A percentile compares a stretch with the other conserved stretches of the same genome.
Conservation (phyloP, 2,797 vertebrate species). For the Gouania willdenowi region DNA sequence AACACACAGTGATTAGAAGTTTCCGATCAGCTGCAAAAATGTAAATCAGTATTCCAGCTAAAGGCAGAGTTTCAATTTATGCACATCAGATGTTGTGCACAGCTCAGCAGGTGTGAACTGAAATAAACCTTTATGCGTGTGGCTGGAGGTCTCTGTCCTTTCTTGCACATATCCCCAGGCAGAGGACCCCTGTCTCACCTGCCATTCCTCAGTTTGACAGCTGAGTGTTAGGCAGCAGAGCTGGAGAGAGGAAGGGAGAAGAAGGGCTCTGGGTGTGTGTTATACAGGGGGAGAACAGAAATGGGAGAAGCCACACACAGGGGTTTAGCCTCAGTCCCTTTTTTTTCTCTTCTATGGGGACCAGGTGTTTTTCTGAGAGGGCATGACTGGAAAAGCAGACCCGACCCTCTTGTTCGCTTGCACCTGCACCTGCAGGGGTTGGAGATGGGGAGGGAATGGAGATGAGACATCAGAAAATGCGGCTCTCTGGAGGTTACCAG, state of each 20-base stretch:
- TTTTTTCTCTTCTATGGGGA: slow-evolving; percentile 34
- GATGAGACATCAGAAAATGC: slow-evolving; percentile 51
- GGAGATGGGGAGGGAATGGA: slow-evolving; percentile 30
- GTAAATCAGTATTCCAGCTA: not conserved
- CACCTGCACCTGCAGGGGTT: slow-evolving; percentile 54
- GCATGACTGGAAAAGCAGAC: slow-evolving; percentile 23
- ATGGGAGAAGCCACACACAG: slow-evolving; percentile 13
- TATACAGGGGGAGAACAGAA: slow-evolving; percentile 15
- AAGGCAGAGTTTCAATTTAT: not conserved
- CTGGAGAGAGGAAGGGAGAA: slow-evolving; percentile 1
- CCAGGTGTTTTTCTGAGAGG: slow-evolving; percentile 61
- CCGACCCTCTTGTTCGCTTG: slow-evolving; percentile 55
- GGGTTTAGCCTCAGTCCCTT: slow-evolving; percentile 13
- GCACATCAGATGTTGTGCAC: slow-evolving; percentile 6
- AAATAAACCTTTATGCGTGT: slow-evolving; percentile 10
- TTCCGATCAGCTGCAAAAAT: slow-evolving; percentile 6
- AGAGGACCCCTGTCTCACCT: slow-evolving; percentile 61
- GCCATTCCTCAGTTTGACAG: slow-evolving; percentile 72
- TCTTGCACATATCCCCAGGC: slow-evolving; percentile 54
- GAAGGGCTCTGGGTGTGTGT: slow-evolving; percentile 16
- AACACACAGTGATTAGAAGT: slow-evolving; percentile 8
- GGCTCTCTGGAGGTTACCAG: slow-evolving; percentile 43
- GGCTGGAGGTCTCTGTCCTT: slow-evolving; percentile 46
- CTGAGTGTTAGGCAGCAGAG: slow-evolving; percentile 61
- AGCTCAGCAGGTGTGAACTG: slow-evolving; percentile 27